Percentiles rank a stretch among this genome's conserved stretches.
phyloP scores from a whole-genome alignment of 2,888 invertebrate genomes.

The Phortica magna region DNA sequence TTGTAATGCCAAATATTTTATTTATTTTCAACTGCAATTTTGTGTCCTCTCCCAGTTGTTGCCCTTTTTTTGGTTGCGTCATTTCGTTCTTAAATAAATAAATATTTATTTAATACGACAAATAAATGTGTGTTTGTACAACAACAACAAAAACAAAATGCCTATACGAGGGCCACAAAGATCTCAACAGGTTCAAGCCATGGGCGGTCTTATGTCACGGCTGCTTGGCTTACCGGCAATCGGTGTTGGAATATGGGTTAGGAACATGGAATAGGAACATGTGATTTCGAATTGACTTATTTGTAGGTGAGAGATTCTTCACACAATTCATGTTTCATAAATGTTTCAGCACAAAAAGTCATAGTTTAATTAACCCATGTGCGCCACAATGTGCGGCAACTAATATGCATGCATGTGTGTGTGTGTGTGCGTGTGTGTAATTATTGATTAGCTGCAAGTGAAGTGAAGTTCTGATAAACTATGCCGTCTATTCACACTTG shows the following conservation, averaged over 20 bases:
- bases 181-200: conserved; percentile 61
- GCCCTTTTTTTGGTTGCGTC: conserved; percentile 40
- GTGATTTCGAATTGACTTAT: too few species aligned
- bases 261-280: conserved; percentile 26
- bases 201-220: conserved; percentile 30
- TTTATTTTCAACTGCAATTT: conserved; percentile 51
- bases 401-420: background rate
- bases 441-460: conserved; percentile 59
- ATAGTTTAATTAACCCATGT: conserved; percentile 59
- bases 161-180: conserved; percentile 27
- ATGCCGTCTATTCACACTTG: conserved; percentile 61
- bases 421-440: background rate
- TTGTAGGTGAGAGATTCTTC: too few species aligned
- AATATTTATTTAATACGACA: conserved; percentile 39
- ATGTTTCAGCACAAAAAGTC: conserved; percentile 56
- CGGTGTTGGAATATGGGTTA: background rate
- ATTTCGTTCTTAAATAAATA: conserved; percentile 50
- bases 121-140: background rate
- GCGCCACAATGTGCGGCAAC: background rate
- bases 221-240: too few species aligned
- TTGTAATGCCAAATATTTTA: conserved; percentile 73
- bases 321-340: conserved; percentile 60
- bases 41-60: conserved; percentile 44
- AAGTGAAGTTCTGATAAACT: conserved; percentile 18
- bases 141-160: conserved; percentile 25